A percentile compares a stretch with the other conserved stretches of the same genome.
Conservation (phyloP, 1,140 invertebrate genomes). For the Scaptodrosophila lebanonensis region DNA sequence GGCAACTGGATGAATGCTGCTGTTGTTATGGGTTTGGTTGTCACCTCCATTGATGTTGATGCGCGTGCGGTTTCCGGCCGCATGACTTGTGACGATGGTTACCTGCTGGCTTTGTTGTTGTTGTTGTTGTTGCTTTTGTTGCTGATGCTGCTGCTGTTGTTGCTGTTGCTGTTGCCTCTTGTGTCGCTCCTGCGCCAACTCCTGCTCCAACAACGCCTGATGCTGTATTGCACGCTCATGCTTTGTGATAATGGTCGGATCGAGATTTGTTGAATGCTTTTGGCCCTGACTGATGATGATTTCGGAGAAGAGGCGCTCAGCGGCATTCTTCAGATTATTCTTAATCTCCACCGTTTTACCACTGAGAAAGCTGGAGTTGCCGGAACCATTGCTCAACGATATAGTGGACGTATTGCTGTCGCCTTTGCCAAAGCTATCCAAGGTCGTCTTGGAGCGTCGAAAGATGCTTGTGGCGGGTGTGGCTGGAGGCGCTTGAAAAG, state of each 20-base stretch:
- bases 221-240: conserved; percentile 64
- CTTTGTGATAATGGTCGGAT: conserved; percentile 67
- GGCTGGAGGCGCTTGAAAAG: conserved; percentile 14
- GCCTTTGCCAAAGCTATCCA: conserved; percentile 45
- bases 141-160: conserved; percentile 5
- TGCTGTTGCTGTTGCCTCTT: conserved; percentile 22
- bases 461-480: conserved; percentile 54
- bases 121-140: not conserved
- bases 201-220: conserved; percentile 60
- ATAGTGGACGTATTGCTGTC: conserved; percentile 9
- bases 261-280: conserved; percentile 35
- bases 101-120: conserved; percentile 14
- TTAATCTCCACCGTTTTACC: conserved; percentile 70
- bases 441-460: conserved; percentile 65
- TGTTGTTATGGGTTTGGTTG: not conserved
- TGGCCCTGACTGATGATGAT: conserved; percentile 70
- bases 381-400: not conserved
- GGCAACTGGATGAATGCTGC: not conserved
- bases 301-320: conserved; percentile 74
- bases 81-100: conserved; percentile 18
- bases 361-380: conserved; percentile 26
- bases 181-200: conserved; percentile 42
- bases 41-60: conserved; percentile 48
- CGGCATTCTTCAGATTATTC: conserved; percentile 74
- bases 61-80: conserved; percentile 48